Evolutionary conservation across 2,888 invertebrate species (phyloP).

Genomic region (Polyommatus icarus): DNA sequence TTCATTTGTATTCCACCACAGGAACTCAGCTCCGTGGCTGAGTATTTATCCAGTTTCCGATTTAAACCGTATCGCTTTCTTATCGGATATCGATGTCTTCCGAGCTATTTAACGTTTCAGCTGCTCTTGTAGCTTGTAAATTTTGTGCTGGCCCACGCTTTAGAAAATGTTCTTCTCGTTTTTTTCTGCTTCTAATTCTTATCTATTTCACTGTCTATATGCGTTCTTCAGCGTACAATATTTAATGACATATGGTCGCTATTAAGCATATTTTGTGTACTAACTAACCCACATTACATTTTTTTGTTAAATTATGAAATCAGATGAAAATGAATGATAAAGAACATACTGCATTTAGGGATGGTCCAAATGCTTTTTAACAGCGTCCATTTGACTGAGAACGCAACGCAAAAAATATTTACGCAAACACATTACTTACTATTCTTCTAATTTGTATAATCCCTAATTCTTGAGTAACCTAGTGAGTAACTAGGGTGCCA

Average conservation of each 20-base stretch:
- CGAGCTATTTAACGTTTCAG: conserved; percentile 18
- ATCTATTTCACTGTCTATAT: too few relatives aligned
- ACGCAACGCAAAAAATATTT: not conserved
- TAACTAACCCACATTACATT: too few relatives aligned
- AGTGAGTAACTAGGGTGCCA: too few relatives aligned
- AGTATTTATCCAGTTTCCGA: conserved; percentile 75
- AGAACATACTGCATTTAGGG: not conserved
- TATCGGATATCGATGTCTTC: conserved; percentile 38
- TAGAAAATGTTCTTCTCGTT: not conserved
- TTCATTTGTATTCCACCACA: conserved; percentile 79
- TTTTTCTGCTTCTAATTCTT: not conserved
- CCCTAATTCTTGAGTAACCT: too few relatives aligned
- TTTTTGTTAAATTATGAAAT: too few relatives aligned
- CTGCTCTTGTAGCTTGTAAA: not conserved
- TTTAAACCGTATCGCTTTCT: conserved; percentile 55
- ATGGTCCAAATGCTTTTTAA: too few relatives aligned
- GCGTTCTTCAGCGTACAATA: not conserved
- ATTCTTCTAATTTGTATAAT: too few relatives aligned
- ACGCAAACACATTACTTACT: too few relatives aligned
- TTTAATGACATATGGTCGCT: not conserved
- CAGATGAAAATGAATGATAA: too few relatives aligned
- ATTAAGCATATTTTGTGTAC: too few relatives aligned
- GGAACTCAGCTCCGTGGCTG: conserved; percentile 69
- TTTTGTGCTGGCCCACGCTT: not conserved
- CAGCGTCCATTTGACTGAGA: not conserved